Conservation (phyloP, 2,888 invertebrate species). For the Platycheirus rosarum region DNA sequence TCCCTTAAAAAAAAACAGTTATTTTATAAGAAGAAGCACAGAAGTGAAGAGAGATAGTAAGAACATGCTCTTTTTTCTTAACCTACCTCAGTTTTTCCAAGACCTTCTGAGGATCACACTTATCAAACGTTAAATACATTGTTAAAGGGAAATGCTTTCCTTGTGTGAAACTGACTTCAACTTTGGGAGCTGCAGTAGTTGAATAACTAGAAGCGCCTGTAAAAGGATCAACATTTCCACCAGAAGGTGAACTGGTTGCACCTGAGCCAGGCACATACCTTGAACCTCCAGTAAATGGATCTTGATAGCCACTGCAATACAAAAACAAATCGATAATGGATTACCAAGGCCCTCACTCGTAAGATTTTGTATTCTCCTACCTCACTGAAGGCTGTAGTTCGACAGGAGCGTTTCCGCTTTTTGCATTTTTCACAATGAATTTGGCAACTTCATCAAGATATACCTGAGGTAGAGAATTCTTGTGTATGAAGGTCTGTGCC, state of each 20-base stretch:
- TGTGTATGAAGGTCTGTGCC: slow-evolving; percentile 94
- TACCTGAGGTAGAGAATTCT: slow-evolving; percentile 91
- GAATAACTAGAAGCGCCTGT: slow-evolving; percentile 88
- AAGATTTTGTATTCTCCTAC: slow-evolving; percentile 46
- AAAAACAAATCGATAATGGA: not conserved
- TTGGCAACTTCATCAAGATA: slow-evolving; percentile 96
- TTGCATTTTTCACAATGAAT: slow-evolving; percentile 93
- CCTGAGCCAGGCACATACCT: slow-evolving; percentile 86
- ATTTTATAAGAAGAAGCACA: too few relatives aligned
- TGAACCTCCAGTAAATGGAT: slow-evolving; percentile 88
- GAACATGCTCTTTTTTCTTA: too few relatives aligned
- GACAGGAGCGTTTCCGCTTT: slow-evolving; percentile 41
- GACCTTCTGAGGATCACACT: slow-evolving; percentile 89
- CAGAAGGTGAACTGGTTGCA: slow-evolving; percentile 76
- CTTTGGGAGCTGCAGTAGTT: slow-evolving; percentile 82
- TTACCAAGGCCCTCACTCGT: not conserved
- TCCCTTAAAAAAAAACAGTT: too few relatives aligned
- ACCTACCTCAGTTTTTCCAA: slow-evolving; percentile 86
- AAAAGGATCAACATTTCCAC: slow-evolving; percentile 86
- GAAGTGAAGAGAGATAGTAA: too few relatives aligned
- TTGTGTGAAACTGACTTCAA: slow-evolving; percentile 78
- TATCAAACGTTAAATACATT: slow-evolving; percentile 88
- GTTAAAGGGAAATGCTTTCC: slow-evolving; percentile 82
- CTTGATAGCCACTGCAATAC: slow-evolving; percentile 83
- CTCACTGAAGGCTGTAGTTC: slow-evolving; percentile 70